Base-by-base conservation (phyloP, 2,113 vertebrate genomes). In the Redunca redunca region DNA sequence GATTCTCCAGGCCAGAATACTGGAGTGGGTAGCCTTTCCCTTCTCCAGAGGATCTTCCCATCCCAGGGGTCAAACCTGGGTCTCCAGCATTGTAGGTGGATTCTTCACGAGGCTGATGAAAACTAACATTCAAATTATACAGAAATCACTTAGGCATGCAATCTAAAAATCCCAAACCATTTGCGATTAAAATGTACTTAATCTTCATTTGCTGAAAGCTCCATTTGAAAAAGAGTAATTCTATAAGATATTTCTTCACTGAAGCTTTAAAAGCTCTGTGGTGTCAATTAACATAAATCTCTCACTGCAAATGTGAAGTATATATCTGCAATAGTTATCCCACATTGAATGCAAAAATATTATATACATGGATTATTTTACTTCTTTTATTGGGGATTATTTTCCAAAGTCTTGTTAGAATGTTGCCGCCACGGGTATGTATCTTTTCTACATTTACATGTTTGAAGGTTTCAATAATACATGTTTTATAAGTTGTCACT, bases 371-470 rank as follows among this genome's bases (percentile, higher is more conserved):
- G 36, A 52, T 60, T 92, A 52, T 86, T 84, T 91, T 77, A 71
- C 46, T 87, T 84, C 50, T 85, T 93, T 90, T 77, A 78, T 67
- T 62, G 89, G 82, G 7, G 2, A 78, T 62, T 88, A 85, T 74
- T 93, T 97, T 87, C 60, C 36, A 71, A 96, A 88, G 74, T 40
- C 25, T 92, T 40, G 19, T 57, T 62, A 97, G 23, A 81, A 95
- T 71, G 11, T 30, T 62, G 64, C 48, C 82, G 84, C 14, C 33
- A 87, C 1, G 9, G 16, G 12, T 83, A 83, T 50, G 77, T 57
- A 94, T 30, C 55, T 25, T 80, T 55, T 71, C 81, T 88, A 88
- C 33, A 43, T 94, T 21, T 77, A 19, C 50, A 11, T 88, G 55
- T 80, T 46, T 95, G 50, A 86, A 92, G 82, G 81, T 85, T 90